Percentiles rank a stretch among this genome's conserved stretches.
These are phyloP conservation scores for Rattus norvegicus DNA, from an alignment of 2,113 vertebrate genomes.

Conservation along the genomic window GRCr8 NC_086022.1:52491001-52491500, in stretches of 20 bases:
- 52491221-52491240: not conserved
- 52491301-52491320: not conserved
- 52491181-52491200: slow-evolving; percentile 22
- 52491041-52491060: no score
- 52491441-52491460: slow-evolving; percentile 18
- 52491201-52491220: not conserved
- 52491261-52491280: not conserved
- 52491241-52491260: not conserved
- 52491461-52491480: slow-evolving; percentile 23
- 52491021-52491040: no score
- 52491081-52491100: not conserved
- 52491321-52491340: not conserved
- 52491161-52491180: slow-evolving; percentile 11
- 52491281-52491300: not conserved
- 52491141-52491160: not conserved
- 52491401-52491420: slow-evolving; percentile 2
- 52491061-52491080: not conserved
- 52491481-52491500: not conserved
- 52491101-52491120: slow-evolving; percentile 16
- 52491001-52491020: no score
- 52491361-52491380: slow-evolving; percentile 22
- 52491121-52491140: not conserved
- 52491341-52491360: not conserved
- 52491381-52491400: slow-evolving; percentile 71
- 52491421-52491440: not conserved